Conservation (phyloP, 2,888 invertebrate species). For the Omphaloscelis lunosa region DNA sequence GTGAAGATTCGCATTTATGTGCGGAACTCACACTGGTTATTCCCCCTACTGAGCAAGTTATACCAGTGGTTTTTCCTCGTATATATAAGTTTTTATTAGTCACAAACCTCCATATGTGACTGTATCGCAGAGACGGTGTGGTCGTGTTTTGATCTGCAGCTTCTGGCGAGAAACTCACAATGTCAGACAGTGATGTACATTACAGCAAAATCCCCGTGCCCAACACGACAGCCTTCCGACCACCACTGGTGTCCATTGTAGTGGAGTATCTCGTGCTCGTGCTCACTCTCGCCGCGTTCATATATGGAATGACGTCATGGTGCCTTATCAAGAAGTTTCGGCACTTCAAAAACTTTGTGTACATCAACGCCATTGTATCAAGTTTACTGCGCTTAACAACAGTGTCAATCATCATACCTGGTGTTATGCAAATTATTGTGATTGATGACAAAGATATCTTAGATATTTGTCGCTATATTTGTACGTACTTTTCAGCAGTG, state of each 20-base stretch:
- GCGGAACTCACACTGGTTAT: slow-evolving; percentile 35
- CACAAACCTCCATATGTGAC: slow-evolving; percentile 37
- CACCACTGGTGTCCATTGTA: slow-evolving; percentile 36
- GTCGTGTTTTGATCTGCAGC: slow-evolving; percentile 23
- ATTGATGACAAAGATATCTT: slow-evolving; percentile 45
- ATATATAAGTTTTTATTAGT: slow-evolving; percentile 38
- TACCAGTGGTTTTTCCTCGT: slow-evolving; percentile 46
- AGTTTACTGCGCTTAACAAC: slow-evolving; percentile 41
- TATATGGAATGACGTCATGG: slow-evolving; percentile 47
- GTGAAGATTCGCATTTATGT: neutral
- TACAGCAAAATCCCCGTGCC: slow-evolving; percentile 46
- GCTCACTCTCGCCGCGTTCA: slow-evolving; percentile 42
- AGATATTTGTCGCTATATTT: slow-evolving; percentile 51
- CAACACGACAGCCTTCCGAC: slow-evolving; percentile 48
- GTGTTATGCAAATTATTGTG: slow-evolving; percentile 43
- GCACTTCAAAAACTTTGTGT: slow-evolving; percentile 50
- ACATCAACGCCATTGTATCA: slow-evolving; percentile 38
- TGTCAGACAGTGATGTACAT: slow-evolving; percentile 52
- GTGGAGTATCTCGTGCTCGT: slow-evolving; percentile 46
- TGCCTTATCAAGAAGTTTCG: slow-evolving; percentile 47
- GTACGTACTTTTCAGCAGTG: slow-evolving; percentile 49
- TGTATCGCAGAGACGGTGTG: slow-evolving; percentile 36
- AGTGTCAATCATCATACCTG: slow-evolving; percentile 43
- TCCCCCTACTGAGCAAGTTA: slow-evolving; percentile 12
- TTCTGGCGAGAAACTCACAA: slow-evolving; percentile 21